Conservation (phyloP, 2,797 vertebrate species). For the Periparus ater region DNA sequence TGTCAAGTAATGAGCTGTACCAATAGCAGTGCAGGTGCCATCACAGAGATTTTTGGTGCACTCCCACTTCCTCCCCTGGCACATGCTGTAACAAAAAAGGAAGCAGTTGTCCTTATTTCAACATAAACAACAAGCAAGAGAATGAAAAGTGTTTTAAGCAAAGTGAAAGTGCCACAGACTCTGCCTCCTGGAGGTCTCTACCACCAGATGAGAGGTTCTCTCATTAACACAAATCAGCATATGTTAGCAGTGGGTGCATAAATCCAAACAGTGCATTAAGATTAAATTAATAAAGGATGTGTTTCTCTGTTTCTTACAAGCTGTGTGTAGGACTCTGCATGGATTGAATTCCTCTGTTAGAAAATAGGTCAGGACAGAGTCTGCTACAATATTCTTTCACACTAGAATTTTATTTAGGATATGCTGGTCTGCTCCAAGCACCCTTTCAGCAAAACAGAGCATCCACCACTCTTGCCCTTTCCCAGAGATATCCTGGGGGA, state of each 20-base stretch:
- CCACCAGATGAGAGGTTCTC: background rate
- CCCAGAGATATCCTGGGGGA: background rate
- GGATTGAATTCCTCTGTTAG: background rate
- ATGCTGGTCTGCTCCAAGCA: background rate
- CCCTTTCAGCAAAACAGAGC: background rate
- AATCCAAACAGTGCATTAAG: background rate
- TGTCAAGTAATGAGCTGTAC: conserved; percentile 90
- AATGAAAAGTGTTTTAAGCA: background rate
- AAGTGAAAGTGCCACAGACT: background rate
- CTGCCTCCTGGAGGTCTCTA: background rate
- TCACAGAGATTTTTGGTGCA: conserved; percentile 87
- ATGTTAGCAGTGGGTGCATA: background rate
- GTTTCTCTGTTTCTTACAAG: background rate
- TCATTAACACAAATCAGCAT: background rate
- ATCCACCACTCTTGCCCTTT: background rate
- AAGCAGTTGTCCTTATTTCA: background rate
- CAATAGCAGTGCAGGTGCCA: conserved; percentile 86
- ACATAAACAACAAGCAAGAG: background rate
- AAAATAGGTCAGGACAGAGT: background rate
- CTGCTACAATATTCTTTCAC: background rate
- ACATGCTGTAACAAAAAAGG: conserved; percentile 77
- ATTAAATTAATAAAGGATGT: background rate
- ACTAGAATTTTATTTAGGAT: background rate
- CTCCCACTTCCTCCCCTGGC: conserved; percentile 88
- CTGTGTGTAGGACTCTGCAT: accelerated